These are phyloP conservation scores for Vespertilio murinus DNA, from an alignment of 2,797 vertebrate genomes.

Conservation along the genomic window DNA sequence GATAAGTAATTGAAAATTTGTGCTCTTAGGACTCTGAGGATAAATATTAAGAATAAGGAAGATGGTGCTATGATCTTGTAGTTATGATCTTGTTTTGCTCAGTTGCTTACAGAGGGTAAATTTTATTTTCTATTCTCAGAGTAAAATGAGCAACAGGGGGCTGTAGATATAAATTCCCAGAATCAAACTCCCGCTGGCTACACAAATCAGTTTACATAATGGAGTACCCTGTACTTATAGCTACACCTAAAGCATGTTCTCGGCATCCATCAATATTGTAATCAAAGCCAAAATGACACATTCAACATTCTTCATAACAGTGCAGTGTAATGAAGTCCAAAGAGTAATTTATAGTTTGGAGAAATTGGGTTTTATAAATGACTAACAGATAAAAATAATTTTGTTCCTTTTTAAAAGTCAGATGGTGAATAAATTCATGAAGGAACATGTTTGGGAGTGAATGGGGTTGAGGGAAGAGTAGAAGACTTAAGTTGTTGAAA, in stretches of 20 bases:
- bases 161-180: background rate
- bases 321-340: background rate
- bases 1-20: background rate
- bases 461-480: background rate
- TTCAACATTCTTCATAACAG: background rate
- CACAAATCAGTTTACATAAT: background rate
- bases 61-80: background rate
- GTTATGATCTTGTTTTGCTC: too few relatives aligned
- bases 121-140: background rate
- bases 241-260: background rate
- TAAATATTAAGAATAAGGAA: background rate
- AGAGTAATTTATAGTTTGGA: background rate
- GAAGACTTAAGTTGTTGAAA: background rate
- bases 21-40: background rate
- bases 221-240: background rate
- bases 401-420: background rate
- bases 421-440: background rate
- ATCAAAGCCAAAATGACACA: background rate
- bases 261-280: background rate
- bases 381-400: background rate
- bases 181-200: background rate
- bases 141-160: background rate
- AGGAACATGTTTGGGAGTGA: background rate
- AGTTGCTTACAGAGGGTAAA: constrained; percentile 24
- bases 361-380: background rate